Percentiles rank a stretch among this genome's conserved stretches.
Evolutionary conservation across 2,888 invertebrate genomes (phyloP).

Genomic region (Phengaris alcon): DNA sequence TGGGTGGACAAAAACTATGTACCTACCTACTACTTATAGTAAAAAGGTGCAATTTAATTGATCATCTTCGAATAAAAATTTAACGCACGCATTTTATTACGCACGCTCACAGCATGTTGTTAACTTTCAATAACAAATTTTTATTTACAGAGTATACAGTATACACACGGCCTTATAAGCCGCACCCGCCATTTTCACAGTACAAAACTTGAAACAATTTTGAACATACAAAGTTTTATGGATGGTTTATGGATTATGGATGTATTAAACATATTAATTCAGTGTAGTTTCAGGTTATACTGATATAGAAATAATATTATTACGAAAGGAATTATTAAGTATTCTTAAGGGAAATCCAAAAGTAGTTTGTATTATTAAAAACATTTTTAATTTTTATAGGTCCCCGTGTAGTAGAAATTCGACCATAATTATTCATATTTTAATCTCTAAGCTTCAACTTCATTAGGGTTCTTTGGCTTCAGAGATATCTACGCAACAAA

Average conservation of each 20-base stretch:
- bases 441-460: too few species aligned
- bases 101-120: neutral
- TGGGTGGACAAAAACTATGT: too few species aligned
- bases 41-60: neutral
- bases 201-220: constrained; percentile 13
- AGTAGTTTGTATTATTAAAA: too few species aligned
- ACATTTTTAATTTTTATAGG: too few species aligned
- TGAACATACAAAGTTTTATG: constrained; percentile 3
- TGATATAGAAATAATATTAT: neutral
- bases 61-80: neutral
- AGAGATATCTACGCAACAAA: too few species aligned
- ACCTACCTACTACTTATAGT: neutral
- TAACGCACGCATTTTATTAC: neutral
- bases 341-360: too few species aligned
- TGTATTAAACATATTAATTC: constrained; percentile 2
- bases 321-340: neutral
- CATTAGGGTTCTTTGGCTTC: too few species aligned
- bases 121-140: neutral
- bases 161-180: neutral
- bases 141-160: neutral
- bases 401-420: too few species aligned
- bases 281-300: neutral
- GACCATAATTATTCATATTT: too few species aligned
- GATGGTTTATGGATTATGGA: too few species aligned
- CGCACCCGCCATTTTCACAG: neutral